Evolutionary conservation across 2,797 vertebrate species (phyloP).

Genomic region (Spatula clypeata): DNA sequence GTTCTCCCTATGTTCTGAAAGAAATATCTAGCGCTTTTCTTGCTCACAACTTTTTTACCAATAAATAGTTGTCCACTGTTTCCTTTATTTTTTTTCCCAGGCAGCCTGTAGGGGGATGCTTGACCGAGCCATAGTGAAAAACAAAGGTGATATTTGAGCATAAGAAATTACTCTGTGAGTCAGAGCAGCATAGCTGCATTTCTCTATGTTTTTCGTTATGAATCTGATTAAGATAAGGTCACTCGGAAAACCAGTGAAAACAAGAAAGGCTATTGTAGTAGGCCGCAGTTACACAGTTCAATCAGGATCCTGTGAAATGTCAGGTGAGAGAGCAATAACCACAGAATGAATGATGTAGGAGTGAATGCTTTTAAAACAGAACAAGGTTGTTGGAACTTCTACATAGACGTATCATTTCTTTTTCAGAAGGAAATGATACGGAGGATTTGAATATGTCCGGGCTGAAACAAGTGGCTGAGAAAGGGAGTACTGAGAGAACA

Average conservation of each 20-base stretch:
- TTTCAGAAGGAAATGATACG: slow-evolving; percentile 22
- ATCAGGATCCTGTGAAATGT: neutral
- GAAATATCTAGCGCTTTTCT: fast-evolving
- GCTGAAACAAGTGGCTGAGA: slow-evolving; percentile 9
- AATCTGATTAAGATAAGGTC: neutral
- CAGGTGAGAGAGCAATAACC: neutral
- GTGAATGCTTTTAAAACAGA: slow-evolving; percentile 1
- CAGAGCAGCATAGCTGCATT: neutral
- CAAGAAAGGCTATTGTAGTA: neutral
- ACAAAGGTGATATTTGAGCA: fast-evolving
- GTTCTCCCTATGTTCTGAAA: neutral
- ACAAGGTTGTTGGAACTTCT: neutral
- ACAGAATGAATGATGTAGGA: neutral
- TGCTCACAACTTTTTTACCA: neutral
- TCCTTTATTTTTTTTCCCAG: neutral
- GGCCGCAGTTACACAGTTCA: neutral
- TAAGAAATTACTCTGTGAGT: neutral
- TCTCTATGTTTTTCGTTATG: neutral
- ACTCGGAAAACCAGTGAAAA: neutral
- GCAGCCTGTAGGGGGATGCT: neutral
- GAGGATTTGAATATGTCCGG: slow-evolving; percentile 8
- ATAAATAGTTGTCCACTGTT: neutral
- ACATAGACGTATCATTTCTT: slow-evolving; percentile 8
- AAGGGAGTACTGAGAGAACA: slow-evolving; percentile 8
- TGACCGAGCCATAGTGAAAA: neutral